Percentiles rank a stretch among this genome's conserved stretches.
Evolutionary conservation across 2,113 vertebrate species (phyloP).

Genomic region (Peromyscus californicus): DNA sequence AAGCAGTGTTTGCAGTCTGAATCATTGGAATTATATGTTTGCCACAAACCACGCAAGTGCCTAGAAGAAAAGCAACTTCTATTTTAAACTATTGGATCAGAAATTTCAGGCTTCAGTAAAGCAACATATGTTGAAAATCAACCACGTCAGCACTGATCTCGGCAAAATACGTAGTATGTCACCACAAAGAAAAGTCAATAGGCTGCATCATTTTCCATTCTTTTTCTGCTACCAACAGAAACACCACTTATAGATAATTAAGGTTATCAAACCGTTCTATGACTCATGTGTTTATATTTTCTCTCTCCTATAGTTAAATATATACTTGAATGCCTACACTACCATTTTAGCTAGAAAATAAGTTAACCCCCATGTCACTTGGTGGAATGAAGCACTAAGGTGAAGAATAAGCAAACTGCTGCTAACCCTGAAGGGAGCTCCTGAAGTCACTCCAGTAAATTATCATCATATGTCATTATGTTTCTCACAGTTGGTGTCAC

Average conservation of each 20-base stretch:
- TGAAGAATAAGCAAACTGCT: not conserved
- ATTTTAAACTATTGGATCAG: not conserved
- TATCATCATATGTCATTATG: not conserved
- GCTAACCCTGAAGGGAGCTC: not conserved
- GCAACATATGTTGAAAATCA: not conserved
- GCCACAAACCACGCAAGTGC: not conserved
- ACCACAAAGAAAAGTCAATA: not conserved
- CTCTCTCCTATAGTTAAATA: constrained; percentile 2
- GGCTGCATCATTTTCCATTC: not conserved
- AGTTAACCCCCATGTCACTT: not conserved
- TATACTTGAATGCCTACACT: not conserved
- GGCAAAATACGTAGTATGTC: not conserved
- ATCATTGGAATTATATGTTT: constrained; percentile 63
- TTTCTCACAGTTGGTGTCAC: constrained; percentile 35
- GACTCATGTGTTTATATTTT: constrained; percentile 32
- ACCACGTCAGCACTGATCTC: not conserved
- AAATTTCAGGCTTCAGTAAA: constrained; percentile 22
- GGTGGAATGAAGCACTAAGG: not conserved
- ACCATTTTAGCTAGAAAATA: not conserved
- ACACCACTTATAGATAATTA: constrained; percentile 43
- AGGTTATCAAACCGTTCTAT: not conserved
- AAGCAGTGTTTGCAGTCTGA: not conserved
- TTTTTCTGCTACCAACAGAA: not conserved
- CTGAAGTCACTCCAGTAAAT: constrained; percentile 25
- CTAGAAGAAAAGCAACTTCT: constrained; percentile 29